Percentiles rank a stretch among this genome's conserved stretches.
Evolutionary conservation across 2,888 invertebrate genomes (phyloP).

Genomic region (Drosophila mettleri): DNA sequence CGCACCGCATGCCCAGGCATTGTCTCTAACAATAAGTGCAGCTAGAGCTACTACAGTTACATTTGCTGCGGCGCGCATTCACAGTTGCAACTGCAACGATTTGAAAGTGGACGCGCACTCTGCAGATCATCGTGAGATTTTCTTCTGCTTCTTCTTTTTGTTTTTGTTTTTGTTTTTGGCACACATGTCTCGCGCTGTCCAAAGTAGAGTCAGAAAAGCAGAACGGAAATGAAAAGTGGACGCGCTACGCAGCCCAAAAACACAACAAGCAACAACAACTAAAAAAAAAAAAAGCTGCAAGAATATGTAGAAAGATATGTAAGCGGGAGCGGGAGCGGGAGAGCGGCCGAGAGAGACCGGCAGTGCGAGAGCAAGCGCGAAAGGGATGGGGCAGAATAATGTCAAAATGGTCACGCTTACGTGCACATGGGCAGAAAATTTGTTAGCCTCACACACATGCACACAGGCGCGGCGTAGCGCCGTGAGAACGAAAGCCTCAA

Average conservation of each 20-base stretch:
- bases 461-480: constrained; percentile 25
- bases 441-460: constrained; percentile 20
- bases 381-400: constrained; percentile 40
- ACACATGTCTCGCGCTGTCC: constrained; percentile 30
- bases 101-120: constrained; percentile 20
- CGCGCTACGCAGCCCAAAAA: constrained; percentile 59
- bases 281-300: constrained; percentile 1
- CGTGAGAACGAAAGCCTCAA: constrained; percentile 49
- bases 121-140: constrained; percentile 54
- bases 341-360: neutral
- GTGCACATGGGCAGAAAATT: constrained; percentile 58
- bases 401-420: constrained; percentile 74
- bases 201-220: constrained; percentile 22
- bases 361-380: neutral
- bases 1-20: constrained; percentile 2
- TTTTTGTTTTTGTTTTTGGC: neutral
- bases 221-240: constrained; percentile 70
- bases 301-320: neutral
- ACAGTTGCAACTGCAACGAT: constrained; percentile 18
- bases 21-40: constrained; percentile 43
- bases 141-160: neutral
- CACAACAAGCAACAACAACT: no score
- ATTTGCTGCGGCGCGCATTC: constrained; percentile 5
- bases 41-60: constrained; percentile 23
- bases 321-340: neutral